These are phyloP conservation scores for Sigmodon hispidus DNA, from an alignment of 2,113 vertebrate genomes.

Conservation along the genomic window DNA sequence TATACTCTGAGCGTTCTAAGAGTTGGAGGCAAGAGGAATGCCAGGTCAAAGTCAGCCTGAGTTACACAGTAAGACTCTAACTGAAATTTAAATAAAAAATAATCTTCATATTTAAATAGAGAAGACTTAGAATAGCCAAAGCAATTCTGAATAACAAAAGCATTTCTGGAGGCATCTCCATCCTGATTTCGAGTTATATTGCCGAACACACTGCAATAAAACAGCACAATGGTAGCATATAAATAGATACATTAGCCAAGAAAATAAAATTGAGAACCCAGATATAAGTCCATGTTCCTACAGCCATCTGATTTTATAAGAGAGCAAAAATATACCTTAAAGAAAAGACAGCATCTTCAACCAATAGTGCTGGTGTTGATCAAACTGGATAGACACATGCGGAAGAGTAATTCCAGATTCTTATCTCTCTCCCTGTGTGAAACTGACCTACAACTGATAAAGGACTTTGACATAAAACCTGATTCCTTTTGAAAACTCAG, in stretches of 20 bases:
- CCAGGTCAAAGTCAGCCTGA: background rate
- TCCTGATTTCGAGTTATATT: background rate
- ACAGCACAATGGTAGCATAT: background rate
- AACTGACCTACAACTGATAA: background rate
- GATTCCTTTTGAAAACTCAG: background rate
- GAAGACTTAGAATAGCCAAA: background rate
- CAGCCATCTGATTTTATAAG: background rate
- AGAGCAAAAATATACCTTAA: background rate
- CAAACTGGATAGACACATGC: background rate
- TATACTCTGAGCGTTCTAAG: background rate
- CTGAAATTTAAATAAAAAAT: background rate
- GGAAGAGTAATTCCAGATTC: background rate
- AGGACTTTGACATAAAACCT: background rate
- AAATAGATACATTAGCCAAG: background rate
- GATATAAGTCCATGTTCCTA: background rate
- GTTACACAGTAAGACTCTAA: background rate
- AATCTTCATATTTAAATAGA: background rate
- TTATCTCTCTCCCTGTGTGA: too few species aligned
- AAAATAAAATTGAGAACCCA: background rate
- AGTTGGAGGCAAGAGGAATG: accelerated
- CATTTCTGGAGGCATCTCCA: background rate
- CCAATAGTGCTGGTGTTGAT: background rate
- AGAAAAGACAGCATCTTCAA: background rate
- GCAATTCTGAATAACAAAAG: background rate
- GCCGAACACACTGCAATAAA: background rate